phyloP scores from a whole-genome alignment of 2,888 invertebrate genomes.

The Cheilosia vernalis region DNA sequence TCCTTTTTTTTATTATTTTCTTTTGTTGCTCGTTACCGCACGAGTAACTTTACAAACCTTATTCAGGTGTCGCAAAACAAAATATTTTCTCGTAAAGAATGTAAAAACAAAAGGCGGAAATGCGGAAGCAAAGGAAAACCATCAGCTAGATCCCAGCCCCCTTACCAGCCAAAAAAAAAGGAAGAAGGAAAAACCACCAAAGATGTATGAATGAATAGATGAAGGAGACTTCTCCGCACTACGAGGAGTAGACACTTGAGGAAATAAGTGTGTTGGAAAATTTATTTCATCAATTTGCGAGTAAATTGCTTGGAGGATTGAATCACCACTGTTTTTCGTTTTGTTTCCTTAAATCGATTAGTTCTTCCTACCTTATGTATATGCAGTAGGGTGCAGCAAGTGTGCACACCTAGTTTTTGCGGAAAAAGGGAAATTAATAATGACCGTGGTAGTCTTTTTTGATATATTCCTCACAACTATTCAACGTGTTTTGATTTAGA shows the following conservation, averaged over 20 bases:
- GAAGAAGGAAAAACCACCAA: constrained; percentile 21
- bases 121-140: constrained; percentile 1
- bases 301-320: constrained; percentile 82
- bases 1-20: not conserved
- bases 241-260: constrained; percentile 60
- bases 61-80: constrained; percentile 70
- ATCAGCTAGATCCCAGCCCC: constrained; percentile 37
- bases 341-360: constrained; percentile 73
- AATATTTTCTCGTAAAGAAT: constrained; percentile 42
- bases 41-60: constrained; percentile 57
- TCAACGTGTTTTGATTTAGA: too few species aligned
- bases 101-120: constrained; percentile 48
- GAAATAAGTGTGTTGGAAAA: constrained; percentile 81
- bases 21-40: constrained; percentile 43
- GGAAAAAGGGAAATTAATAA: too few species aligned
- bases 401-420: too few species aligned
- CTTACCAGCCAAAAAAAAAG: constrained; percentile 9
- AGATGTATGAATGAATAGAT: constrained; percentile 39
- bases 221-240: constrained; percentile 14
- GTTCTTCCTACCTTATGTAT: constrained; percentile 16
- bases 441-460: too few species aligned
- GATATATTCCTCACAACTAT: too few species aligned
- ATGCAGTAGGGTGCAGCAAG: too few species aligned
- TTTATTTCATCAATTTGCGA: constrained; percentile 83
- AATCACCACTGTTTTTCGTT: constrained; percentile 76